These are phyloP conservation scores for Trichonephila clavata DNA, from an alignment of 1,140 invertebrate genomes.

Conservation along the genomic window DNA sequence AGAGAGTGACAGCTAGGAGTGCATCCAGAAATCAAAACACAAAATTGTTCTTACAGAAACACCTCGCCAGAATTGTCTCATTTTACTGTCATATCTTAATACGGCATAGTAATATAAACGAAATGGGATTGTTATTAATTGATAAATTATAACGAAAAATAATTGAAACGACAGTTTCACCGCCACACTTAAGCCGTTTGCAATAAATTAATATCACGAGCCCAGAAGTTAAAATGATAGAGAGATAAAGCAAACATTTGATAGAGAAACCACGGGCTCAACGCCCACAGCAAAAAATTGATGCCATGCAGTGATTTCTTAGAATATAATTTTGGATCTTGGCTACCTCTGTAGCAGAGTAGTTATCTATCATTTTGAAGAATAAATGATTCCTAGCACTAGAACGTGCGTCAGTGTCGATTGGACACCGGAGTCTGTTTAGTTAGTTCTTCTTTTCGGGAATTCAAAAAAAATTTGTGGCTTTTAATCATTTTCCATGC, in stretches of 20 bases:
- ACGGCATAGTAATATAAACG: slow-evolving; percentile 44
- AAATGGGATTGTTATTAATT: not conserved
- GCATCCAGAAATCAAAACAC: slow-evolving; percentile 38
- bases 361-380: too few relatives aligned
- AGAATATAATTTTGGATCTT: not conserved
- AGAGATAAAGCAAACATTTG: not conserved
- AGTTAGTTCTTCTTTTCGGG: too few relatives aligned
- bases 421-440: too few relatives aligned
- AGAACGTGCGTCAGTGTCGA: too few relatives aligned
- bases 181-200: slow-evolving; percentile 31
- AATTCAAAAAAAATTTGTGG: too few relatives aligned
- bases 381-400: too few relatives aligned
- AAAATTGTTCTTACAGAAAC: slow-evolving; percentile 56
- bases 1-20: slow-evolving; percentile 41
- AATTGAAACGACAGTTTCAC: slow-evolving; percentile 26
- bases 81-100: slow-evolving; percentile 46
- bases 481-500: too few relatives aligned
- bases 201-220: slow-evolving; percentile 28
- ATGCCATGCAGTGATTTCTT: not conserved
- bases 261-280: not conserved
- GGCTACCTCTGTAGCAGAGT: not conserved
- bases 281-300: not conserved
- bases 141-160: slow-evolving; percentile 47
- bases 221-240: not conserved
- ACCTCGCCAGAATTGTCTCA: slow-evolving; percentile 66